These are phyloP conservation scores for Microtus richardsoni DNA, from an alignment of 2,113 vertebrate species.

Conservation along the genomic window DNA sequence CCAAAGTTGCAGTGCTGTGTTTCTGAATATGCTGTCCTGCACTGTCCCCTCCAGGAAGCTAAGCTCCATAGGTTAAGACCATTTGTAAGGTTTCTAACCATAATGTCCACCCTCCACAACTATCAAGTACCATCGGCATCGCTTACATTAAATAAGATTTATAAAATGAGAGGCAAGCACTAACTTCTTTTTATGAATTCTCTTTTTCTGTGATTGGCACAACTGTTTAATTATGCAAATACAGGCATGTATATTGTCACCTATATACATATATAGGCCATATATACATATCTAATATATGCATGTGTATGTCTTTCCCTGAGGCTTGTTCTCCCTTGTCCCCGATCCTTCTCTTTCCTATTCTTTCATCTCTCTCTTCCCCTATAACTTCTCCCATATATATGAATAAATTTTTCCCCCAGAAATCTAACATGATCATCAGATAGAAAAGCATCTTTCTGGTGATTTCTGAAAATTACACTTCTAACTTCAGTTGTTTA, in stretches of 20 bases:
- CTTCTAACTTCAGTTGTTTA: background rate
- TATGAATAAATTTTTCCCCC: too few relatives aligned
- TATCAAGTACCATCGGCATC: background rate
- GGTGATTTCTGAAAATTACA: background rate
- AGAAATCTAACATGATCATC: constrained; percentile 15
- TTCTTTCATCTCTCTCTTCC: background rate
- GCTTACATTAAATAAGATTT: background rate
- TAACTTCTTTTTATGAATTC: background rate
- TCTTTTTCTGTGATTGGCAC: background rate
- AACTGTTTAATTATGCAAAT: background rate
- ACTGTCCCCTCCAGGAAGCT: background rate
- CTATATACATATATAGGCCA: too few relatives aligned
- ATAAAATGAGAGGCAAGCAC: background rate
- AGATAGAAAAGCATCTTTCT: background rate
- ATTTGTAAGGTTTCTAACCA: background rate
- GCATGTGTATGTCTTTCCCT: background rate
- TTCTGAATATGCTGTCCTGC: background rate
- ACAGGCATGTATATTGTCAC: background rate
- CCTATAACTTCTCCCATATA: background rate
- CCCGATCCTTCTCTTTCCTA: background rate
- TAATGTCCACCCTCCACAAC: background rate
- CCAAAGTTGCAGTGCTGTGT: background rate
- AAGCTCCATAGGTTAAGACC: background rate
- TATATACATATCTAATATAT: background rate
- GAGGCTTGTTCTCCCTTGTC: background rate